phyloP scores from a whole-genome alignment of 2,113 vertebrate species.

The Hepsetus odoe region DNA sequence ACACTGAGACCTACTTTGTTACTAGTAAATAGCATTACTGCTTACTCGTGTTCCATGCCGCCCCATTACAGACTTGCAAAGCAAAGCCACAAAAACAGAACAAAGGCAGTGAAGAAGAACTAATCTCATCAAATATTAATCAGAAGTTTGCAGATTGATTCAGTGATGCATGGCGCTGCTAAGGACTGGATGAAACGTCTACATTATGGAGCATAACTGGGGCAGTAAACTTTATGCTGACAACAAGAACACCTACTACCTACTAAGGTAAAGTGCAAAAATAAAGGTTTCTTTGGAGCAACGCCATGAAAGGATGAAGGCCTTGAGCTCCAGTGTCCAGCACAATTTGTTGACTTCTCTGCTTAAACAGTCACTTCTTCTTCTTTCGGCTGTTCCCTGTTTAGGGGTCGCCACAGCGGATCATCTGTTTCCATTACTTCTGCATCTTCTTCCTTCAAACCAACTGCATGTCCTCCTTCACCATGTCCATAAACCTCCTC shows the following conservation, averaged over 20 bases:
- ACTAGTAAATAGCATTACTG: constrained; percentile 1
- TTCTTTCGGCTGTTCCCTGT: too few species aligned
- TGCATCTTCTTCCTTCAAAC: too few species aligned
- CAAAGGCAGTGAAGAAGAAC: constrained; percentile 71
- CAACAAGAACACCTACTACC: background rate
- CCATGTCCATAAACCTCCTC: too few species aligned
- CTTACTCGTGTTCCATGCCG: constrained; percentile 50
- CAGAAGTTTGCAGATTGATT: constrained; percentile 61
- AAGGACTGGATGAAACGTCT: constrained; percentile 31
- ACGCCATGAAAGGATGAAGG: background rate
- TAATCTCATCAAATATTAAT: constrained; percentile 83
- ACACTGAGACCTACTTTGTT: constrained; percentile 15
- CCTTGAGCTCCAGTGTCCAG: too few species aligned
- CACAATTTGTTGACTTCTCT: too few species aligned
- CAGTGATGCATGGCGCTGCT: constrained; percentile 58
- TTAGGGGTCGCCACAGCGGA: too few species aligned
- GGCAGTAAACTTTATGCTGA: background rate
- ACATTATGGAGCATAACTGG: constrained; percentile 19
- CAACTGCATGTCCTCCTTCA: too few species aligned
- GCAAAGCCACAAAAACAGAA: constrained; percentile 38
- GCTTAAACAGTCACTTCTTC: too few species aligned
- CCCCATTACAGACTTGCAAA: constrained; percentile 43
- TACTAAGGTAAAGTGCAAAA: background rate
- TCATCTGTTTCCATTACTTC: too few species aligned
- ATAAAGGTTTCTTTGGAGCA: background rate